These are phyloP conservation scores for Bilobella aurantiaca DNA, from an alignment of 1,140 invertebrate species.

Conservation along the genomic window DNA sequence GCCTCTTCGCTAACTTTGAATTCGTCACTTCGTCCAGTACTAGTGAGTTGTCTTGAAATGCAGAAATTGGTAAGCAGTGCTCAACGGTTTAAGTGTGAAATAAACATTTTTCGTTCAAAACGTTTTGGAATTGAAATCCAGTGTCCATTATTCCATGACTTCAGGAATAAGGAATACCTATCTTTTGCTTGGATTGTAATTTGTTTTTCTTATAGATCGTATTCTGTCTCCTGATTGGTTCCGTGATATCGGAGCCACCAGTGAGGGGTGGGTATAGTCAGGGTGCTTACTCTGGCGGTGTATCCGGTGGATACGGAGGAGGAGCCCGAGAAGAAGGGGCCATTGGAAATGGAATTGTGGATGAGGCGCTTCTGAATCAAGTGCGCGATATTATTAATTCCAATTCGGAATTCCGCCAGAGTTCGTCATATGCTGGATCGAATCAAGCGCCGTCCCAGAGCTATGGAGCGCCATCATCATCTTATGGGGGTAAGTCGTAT, in stretches of 20 bases:
- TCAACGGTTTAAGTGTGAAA: not conserved
- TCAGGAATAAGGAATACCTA: no score
- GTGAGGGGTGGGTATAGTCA: constrained; percentile 4
- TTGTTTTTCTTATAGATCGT: not conserved
- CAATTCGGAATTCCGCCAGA: not conserved
- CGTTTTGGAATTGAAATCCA: no score
- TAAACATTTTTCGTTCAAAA: not conserved
- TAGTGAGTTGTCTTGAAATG: no score
- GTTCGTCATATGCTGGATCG: not conserved
- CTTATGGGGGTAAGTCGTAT: no score
- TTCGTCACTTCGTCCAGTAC: no score
- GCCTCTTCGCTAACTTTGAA: no score
- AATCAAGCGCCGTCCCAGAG: not conserved
- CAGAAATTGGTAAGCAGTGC: not conserved
- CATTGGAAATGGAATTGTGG: not conserved
- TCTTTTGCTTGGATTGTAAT: no score
- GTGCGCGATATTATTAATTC: constrained; percentile 7
- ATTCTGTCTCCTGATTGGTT: not conserved
- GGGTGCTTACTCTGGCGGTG: not conserved
- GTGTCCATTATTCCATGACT: no score
- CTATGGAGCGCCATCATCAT: not conserved
- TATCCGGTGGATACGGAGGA: not conserved
- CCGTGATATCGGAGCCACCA: not conserved
- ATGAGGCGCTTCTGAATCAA: constrained; percentile 2
- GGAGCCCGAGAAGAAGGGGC: not conserved